A percentile compares a stretch with the other conserved stretches of the same genome.
These are phyloP conservation scores for Rhynchotus rufescens DNA, from an alignment of 2,797 vertebrate species.

Conservation along the genomic window DNA sequence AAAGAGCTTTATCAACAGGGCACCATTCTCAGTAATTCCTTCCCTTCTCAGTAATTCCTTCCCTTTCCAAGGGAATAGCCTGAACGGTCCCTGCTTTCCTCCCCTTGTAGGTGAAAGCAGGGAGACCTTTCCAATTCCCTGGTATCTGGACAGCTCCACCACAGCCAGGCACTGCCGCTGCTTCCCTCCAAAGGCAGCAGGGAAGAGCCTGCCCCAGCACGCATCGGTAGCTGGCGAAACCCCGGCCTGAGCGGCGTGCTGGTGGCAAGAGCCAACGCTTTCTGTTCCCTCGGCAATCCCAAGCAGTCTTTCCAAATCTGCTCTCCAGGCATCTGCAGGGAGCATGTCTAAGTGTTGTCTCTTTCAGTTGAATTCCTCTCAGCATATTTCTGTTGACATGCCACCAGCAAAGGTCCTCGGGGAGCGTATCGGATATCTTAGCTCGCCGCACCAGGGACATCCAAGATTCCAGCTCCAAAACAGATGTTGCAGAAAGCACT, in stretches of 20 bases:
- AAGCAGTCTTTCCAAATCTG: not conserved
- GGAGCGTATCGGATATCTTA: constrained; percentile 52
- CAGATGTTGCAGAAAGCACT: constrained; percentile 48
- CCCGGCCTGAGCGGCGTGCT: not conserved
- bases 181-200: not conserved
- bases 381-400: constrained; percentile 38
- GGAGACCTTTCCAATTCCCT: not conserved
- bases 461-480: constrained; percentile 37
- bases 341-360: not conserved
- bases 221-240: fast-evolving
- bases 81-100: fast-evolving
- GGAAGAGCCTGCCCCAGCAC: not conserved
- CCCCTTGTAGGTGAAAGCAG: fast-evolving
- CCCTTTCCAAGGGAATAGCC: too few species aligned
- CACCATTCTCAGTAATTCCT: not conserved
- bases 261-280: not conserved
- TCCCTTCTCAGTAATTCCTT: not conserved
- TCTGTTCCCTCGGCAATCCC: not conserved
- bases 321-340: constrained; percentile 20
- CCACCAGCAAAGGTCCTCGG: constrained; percentile 67
- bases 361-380: constrained; percentile 48
- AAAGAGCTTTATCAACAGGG: constrained; percentile 12
- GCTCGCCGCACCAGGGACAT: constrained; percentile 44
- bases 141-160: not conserved
- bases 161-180: not conserved